Conservation (phyloP, 2,888 invertebrate genomes). For the Notodonta ziczac region DNA sequence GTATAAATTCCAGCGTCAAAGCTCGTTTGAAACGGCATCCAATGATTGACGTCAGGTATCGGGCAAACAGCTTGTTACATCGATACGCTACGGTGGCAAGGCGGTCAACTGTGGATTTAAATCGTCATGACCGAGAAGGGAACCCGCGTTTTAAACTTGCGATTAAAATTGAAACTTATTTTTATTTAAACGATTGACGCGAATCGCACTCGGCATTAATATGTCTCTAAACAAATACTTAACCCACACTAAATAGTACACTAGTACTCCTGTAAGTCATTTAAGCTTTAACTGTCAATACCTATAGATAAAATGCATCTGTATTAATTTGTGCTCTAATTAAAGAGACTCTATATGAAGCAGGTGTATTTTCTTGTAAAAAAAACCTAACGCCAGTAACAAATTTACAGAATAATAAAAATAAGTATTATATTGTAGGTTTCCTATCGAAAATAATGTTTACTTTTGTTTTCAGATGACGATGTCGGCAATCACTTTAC, state of each 20-base stretch:
- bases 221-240: too few relatives aligned
- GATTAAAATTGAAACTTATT: neutral
- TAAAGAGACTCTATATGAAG: too few relatives aligned
- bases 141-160: too few relatives aligned
- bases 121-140: conserved; percentile 1
- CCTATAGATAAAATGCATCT: too few relatives aligned
- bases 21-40: conserved; percentile 3
- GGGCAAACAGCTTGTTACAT: conserved; percentile 34
- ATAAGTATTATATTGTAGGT: conserved; percentile 4
- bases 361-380: too few relatives aligned
- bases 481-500: conserved; percentile 19
- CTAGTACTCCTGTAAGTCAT: too few relatives aligned
- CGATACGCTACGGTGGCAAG: conserved; percentile 35
- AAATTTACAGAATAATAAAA: too few relatives aligned
- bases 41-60: conserved; percentile 16
- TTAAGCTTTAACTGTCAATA: too few relatives aligned
- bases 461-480: conserved; percentile 42
- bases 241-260: too few relatives aligned
- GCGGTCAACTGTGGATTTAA: conserved; percentile 29
- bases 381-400: too few relatives aligned
- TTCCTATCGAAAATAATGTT: conserved; percentile 29
- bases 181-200: neutral
- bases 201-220: too few relatives aligned
- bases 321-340: too few relatives aligned
- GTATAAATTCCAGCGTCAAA: conserved; percentile 3